Base-by-base conservation (phyloP, 1,140 invertebrate species). In the Anoplolepis gracilipes region DNA sequence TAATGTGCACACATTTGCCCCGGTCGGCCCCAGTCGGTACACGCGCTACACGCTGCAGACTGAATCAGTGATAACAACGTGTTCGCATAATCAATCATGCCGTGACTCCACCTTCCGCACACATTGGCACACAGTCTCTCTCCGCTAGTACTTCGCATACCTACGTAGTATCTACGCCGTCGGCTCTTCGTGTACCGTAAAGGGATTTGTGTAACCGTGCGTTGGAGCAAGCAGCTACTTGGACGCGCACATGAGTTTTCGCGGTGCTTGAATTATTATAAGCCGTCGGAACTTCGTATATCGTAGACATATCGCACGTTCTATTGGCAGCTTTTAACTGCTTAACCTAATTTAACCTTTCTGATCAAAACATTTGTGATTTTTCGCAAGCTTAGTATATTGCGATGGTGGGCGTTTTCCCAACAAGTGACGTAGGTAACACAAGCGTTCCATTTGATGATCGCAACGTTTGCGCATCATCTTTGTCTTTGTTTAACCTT, bases 51-150 rank as follows among this genome's bases (percentile, higher is more conserved):
- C 86, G 82, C 87, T 59, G 75, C 75, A 81, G 87, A 64, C 88
- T 89, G 90, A 93, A 92, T 93, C 92, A 89, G 88, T 92, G 92
- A 93, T 93, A 93, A 93, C 90, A 90, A 86, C 73, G 89, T 92
- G 90, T 90, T 91, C 90, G 91, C 92, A 92, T 92, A 91, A 93
- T 93, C 92, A 92, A 93, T 93, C 92, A 93, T 91, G 89, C 88
- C 86, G 85, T 89, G 88, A 86, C 85, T 85, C 85, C 75, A 42
- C 62, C 70, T 88, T 90, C 85, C 75, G 30, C 65, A 79, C 55
- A 69, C 53, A 67, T 49, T 59, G 72, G 19, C 33, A 25, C 67
- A 46, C 67, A 46, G 42, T 53, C 25, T 22, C 49, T 33, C 65
- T 70, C 64, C 53, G 67, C 33, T 28, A 46, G 67, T 73, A 73